A percentile compares a stretch with the other conserved stretches of the same genome.
These are phyloP conservation scores for Elephas maximus DNA, from an alignment of 2,113 vertebrate species.

Conservation along the genomic window DNA sequence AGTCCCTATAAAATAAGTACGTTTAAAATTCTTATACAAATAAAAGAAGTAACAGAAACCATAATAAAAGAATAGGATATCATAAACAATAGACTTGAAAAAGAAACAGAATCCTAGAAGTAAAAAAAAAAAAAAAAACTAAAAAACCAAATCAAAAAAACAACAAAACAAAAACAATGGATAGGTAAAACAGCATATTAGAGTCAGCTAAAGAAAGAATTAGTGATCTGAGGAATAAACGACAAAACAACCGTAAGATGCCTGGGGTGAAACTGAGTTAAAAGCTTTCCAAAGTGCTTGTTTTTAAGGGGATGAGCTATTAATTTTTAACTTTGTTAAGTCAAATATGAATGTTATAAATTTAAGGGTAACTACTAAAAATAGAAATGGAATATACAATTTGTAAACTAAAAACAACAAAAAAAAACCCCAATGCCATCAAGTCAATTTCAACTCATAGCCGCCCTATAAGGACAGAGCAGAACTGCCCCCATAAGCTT, in stretches of 20 bases:
- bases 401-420: not conserved
- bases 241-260: not conserved
- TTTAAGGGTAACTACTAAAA: slow-evolving; percentile 16
- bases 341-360: slow-evolving; percentile 24
- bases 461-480: too few relatives aligned
- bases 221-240: slow-evolving; percentile 16
- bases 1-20: not conserved
- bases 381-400: not conserved
- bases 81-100: not conserved
- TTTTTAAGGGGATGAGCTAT: not conserved
- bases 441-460: too few relatives aligned
- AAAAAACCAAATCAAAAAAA: not conserved
- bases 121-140: not conserved
- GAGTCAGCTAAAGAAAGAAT: not conserved
- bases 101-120: not conserved
- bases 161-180: not conserved
- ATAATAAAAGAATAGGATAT: not conserved
- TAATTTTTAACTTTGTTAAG: slow-evolving; percentile 10
- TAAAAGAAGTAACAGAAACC: not conserved
- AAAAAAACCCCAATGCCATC: too few relatives aligned
- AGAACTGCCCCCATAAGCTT: too few relatives aligned
- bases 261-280: not conserved
- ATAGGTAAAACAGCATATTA: not conserved
- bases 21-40: not conserved
- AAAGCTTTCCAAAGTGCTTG: slow-evolving; percentile 30